A percentile compares a stretch with the other conserved stretches of the same genome.
Conservation (phyloP, 1,140 invertebrate species). For the Ips nitidus region DNA sequence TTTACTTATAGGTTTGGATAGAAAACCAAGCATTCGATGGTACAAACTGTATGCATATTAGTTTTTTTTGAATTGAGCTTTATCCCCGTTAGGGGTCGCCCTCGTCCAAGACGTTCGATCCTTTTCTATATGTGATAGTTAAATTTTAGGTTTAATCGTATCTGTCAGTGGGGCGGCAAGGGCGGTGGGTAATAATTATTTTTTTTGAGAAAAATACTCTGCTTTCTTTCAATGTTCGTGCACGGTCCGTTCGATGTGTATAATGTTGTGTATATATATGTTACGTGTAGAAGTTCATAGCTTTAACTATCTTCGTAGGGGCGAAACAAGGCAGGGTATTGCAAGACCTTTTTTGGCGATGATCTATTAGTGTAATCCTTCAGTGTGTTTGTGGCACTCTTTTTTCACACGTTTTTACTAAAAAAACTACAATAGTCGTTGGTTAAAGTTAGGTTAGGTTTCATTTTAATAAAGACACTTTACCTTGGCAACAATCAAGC, state of each 20-base stretch:
- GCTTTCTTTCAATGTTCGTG: constrained; percentile 16
- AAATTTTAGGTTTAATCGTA: constrained; percentile 25
- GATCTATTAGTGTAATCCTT: constrained; percentile 29
- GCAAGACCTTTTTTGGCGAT: constrained; percentile 23
- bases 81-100: no score
- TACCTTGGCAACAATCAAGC: constrained; percentile 15
- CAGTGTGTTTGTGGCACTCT: constrained; percentile 2
- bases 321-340: constrained; percentile 28
- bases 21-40: no score
- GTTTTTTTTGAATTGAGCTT: no score
- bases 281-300: constrained; percentile 9
- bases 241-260: neutral
- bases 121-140: constrained; percentile 26
- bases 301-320: constrained; percentile 17
- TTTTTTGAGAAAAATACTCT: constrained; percentile 25
- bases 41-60: no score
- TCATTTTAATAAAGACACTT: neutral
- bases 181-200: neutral
- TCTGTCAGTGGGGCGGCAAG: constrained; percentile 10
- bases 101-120: neutral
- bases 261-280: constrained; percentile 23
- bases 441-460: no score
- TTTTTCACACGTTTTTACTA: neutral
- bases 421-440: constrained; percentile 5
- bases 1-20: no score